Evolutionary conservation across 2,797 vertebrate genomes (phyloP), one percentile per base, ranked within the genome.

Genomic region (Melanotaenia nigrans): DNA sequence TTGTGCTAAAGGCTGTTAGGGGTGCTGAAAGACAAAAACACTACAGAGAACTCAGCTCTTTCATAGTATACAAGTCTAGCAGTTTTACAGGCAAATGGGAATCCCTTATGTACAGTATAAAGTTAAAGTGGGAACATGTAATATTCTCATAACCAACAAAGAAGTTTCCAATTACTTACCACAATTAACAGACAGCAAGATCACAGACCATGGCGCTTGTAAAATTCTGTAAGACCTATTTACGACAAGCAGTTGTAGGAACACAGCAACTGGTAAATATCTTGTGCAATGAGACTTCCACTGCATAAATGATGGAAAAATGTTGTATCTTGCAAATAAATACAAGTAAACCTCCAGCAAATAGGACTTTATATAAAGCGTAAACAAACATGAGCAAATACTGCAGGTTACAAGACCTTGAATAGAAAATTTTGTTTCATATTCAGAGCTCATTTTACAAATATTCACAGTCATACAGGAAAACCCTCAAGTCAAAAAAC

Each of bases 111-210:
- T 61, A 71, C 30, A 67, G 45, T 67, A 42, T 42, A 82, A 25
- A 73, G 66, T 42, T 45, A 16, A 60, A 61, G 22, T 63, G 13
- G 35, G 40, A 71, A 54, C 65, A 68, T 51, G 35, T 5, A 22
- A 54, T 57, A 7, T 73, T 78, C 35, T 35, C 40, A 30, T 14
- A 75, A 71, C 76, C 56, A 65, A 66, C 58, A 77, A 64, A 73
- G 56, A 75, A 42, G 65, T 83, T 83, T 85, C 65, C 62, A 79
- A 54, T 83, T 75, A 75, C 62, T 45, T 61, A 61, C 80, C 71
- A 79, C 69, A 78, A 20, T 79, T 77, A 81, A 74, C 60, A 75
- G 72, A 71, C 30, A 25, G 59, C 56, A 38, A 30, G 84, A 85
- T 85, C 73, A 87, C 53, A 77, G 24, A 64, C 7, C 33, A 33